Evolutionary conservation across 2,113 vertebrate genomes (phyloP).

Genomic region (Regulus satrapa): DNA sequence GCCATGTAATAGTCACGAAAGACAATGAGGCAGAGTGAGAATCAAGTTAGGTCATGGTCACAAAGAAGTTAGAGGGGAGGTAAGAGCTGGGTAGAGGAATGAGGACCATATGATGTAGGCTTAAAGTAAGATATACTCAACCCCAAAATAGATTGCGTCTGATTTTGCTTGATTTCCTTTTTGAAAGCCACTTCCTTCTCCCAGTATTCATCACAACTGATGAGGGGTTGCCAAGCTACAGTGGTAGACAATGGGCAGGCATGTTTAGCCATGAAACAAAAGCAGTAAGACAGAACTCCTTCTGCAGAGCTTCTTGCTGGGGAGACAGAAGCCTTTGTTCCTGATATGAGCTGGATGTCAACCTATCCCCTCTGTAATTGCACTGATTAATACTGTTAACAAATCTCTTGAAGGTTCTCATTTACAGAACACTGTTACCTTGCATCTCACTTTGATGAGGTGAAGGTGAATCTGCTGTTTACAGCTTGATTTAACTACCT

Average conservation of each 20-base stretch:
- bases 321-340: not conserved
- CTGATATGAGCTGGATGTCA: not conserved
- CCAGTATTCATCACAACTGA: not conserved
- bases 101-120: accelerated
- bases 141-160: not conserved
- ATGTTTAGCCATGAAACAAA: not conserved
- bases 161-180: not conserved
- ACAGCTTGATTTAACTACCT: not conserved
- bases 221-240: not conserved
- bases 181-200: not conserved
- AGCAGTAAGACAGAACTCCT: not conserved
- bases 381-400: not conserved
- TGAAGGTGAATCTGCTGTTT: not conserved
- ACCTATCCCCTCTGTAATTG: not conserved
- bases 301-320: not conserved
- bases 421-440: not conserved
- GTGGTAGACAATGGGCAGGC: not conserved
- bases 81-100: not conserved
- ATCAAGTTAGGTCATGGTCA: not conserved
- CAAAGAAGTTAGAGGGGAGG: not conserved
- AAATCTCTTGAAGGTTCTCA: not conserved
- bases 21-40: not conserved
- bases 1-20: accelerated
- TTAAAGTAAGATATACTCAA: not conserved
- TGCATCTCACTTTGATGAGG: not conserved